Conservation (phyloP, 2,113 vertebrate species). For the Neomonachus schauinslandi region DNA sequence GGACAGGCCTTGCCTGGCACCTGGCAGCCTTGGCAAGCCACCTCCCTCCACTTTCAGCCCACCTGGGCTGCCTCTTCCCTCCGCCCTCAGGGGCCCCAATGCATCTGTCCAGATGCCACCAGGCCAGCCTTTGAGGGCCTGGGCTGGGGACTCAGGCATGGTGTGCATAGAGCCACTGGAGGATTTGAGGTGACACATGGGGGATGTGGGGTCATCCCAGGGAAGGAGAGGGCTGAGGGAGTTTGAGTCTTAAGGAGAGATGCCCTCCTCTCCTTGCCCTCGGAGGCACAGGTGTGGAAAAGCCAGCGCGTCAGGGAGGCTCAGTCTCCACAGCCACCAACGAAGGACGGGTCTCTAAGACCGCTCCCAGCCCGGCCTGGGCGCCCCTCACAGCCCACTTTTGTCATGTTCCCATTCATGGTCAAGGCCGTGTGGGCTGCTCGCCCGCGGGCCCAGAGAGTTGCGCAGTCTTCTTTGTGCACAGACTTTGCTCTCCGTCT, state of each 20-base stretch:
- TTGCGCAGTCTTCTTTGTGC: not conserved
- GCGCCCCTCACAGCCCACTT: not conserved
- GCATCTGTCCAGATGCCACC: not conserved
- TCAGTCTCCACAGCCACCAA: not conserved
- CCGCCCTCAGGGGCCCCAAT: fast-evolving
- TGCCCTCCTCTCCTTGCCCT: fast-evolving
- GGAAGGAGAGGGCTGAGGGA: not conserved
- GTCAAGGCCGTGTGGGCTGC: too few species aligned
- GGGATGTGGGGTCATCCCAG: not conserved
- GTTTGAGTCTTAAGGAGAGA: not conserved
- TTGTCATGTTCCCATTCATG: fast-evolving
- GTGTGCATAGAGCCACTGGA: not conserved
- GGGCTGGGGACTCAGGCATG: not conserved
- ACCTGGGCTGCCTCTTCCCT: not conserved
- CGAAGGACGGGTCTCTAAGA: fast-evolving
- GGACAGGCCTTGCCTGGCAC: not conserved
- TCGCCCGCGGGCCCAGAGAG: not conserved
- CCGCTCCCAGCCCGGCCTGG: not conserved
- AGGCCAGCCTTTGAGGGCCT: not conserved
- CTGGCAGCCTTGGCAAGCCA: not conserved
- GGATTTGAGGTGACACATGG: fast-evolving
- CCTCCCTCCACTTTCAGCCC: not conserved
- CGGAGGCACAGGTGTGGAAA: fast-evolving
- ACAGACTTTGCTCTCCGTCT: fast-evolving
- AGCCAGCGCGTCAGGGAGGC: not conserved